phyloP scores from a whole-genome alignment of 2,113 vertebrate genomes.

The Hydrochoerus hydrochaeris region DNA sequence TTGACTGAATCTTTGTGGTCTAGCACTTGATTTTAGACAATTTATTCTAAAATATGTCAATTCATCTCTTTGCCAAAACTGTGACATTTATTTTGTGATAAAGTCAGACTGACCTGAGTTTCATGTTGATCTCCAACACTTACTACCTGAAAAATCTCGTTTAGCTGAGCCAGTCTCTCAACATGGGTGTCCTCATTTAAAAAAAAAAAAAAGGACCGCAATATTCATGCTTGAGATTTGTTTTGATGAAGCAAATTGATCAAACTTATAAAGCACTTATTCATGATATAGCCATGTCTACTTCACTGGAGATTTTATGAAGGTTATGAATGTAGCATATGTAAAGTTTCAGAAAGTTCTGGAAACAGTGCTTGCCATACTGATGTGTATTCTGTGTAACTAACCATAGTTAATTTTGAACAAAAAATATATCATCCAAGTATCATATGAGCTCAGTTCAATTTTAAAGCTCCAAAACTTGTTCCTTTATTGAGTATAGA shows the following conservation, averaged over 20 bases:
- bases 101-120: neutral
- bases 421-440: neutral
- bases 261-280: neutral
- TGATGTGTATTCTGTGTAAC: neutral
- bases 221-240: neutral
- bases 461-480: neutral
- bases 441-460: neutral
- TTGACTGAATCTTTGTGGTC: neutral
- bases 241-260: neutral
- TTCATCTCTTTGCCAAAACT: neutral
- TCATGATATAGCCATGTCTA: neutral
- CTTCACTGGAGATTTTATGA: neutral
- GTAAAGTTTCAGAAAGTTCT: neutral
- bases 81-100: neutral
- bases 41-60: neutral
- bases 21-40: neutral
- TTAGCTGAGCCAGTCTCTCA: neutral
- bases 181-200: neutral
- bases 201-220: neutral
- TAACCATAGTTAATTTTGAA: neutral
- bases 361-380: neutral
- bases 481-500: neutral
- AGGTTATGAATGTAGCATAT: neutral
- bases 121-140: neutral
- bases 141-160: neutral